Evolutionary conservation across 2,888 invertebrate genomes (phyloP).

Genomic region (Actias luna): DNA sequence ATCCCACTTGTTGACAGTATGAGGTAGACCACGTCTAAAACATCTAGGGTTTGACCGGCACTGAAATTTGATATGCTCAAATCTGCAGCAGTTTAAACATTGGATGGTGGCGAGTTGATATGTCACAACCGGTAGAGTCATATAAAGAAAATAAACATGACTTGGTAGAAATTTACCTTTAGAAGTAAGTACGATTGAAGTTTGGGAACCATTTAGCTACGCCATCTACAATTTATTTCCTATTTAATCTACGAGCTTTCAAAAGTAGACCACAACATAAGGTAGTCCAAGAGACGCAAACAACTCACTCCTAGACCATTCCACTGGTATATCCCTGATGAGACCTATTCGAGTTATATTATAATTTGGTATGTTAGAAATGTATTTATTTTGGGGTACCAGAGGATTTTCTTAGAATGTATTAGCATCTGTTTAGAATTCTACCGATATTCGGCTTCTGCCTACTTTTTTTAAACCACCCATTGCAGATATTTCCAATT

Average conservation of each 20-base stretch:
- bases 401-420: too few species aligned
- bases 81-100: neutral
- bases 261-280: neutral
- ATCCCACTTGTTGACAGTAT: neutral
- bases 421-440: too few species aligned
- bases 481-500: too few species aligned
- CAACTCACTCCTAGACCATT: neutral
- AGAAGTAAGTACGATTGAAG: neutral
- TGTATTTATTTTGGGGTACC: neutral
- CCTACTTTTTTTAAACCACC: too few species aligned
- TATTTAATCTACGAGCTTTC: neutral
- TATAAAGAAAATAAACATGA: neutral
- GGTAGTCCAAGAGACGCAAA: too few species aligned
- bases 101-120: neutral
- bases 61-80: neutral
- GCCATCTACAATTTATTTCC: neutral
- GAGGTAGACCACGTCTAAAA: neutral
- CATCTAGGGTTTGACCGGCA: neutral
- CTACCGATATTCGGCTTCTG: too few species aligned
- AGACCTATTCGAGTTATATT: neutral
- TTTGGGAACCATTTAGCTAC: neutral
- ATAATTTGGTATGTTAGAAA: neutral
- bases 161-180: neutral
- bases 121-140: neutral
- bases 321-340: neutral